Evolutionary conservation across 30 jellyfish, hydroid and myxozoan genomes (phyloP).

Genomic region (Clytia hemisphaerica): DNA sequence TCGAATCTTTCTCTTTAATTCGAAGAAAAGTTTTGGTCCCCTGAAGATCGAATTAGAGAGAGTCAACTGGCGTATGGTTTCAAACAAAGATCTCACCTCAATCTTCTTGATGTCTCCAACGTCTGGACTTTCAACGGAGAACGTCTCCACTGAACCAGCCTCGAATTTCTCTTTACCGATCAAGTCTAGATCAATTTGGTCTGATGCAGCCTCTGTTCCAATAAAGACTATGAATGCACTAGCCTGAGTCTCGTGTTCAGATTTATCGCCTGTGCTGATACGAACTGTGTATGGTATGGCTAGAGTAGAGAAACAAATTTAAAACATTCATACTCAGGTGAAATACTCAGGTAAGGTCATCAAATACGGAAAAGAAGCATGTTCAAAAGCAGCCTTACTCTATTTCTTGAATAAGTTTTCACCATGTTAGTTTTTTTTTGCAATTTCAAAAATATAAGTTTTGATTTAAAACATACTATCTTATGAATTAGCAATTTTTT

Average conservation of each 20-base stretch:
- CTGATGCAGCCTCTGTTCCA: slow-evolving; percentile 87
- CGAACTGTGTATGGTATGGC: slow-evolving; percentile 92
- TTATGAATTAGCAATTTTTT: too few relatives aligned
- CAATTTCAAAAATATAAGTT: too few relatives aligned
- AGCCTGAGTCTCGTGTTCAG: slow-evolving; percentile 63
- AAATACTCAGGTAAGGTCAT: neutral
- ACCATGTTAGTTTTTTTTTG: too few relatives aligned
- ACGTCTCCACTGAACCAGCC: slow-evolving; percentile 67
- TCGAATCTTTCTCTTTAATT: too few relatives aligned
- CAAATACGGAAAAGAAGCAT: neutral
- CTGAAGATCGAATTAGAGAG: too few relatives aligned
- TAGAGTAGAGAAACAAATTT: neutral
- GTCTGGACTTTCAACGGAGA: slow-evolving; percentile 76
- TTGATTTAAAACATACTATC: too few relatives aligned
- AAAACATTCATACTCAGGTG: neutral
- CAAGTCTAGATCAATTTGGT: slow-evolving; percentile 63
- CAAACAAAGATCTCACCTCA: slow-evolving; percentile 46
- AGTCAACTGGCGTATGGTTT: too few relatives aligned
- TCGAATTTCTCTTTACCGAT: slow-evolving; percentile 63
- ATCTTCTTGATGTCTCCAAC: slow-evolving; percentile 83
- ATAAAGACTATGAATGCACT: slow-evolving; percentile 61
- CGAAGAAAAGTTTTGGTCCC: too few relatives aligned
- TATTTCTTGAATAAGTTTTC: too few relatives aligned
- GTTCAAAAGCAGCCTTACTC: too few relatives aligned
- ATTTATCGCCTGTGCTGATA: slow-evolving; percentile 57